Conservation (phyloP, 64 coral and sea anemone genomes). For the Acropora tenuis region DNA sequence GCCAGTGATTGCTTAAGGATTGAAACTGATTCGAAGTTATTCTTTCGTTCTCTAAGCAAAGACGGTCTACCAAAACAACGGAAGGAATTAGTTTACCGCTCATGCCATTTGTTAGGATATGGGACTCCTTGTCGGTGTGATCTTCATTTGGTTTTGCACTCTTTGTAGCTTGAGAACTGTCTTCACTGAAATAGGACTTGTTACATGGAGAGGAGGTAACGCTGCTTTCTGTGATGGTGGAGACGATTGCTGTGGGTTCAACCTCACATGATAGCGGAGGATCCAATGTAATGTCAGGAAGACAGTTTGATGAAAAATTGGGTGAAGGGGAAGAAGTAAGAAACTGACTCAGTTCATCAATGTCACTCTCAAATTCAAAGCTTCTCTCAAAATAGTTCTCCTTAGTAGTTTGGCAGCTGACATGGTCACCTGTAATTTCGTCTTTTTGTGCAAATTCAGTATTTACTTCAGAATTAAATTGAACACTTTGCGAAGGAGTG, state of each 20-base stretch:
- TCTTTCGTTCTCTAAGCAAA: background rate
- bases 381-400: background rate
- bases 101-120: background rate
- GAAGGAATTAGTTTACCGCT: background rate
- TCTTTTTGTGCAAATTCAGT: background rate
- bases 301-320: background rate
- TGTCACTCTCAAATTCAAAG: background rate
- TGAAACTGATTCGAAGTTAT: background rate
- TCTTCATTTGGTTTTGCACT: background rate
- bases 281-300: background rate
- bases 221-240: background rate
- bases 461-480: slow-evolving; percentile 6
- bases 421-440: background rate
- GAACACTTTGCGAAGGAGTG: background rate
- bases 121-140: background rate
- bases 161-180: background rate
- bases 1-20: background rate
- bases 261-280: background rate
- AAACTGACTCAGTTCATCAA: background rate
- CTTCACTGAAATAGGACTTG: background rate
- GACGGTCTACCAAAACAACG: background rate
- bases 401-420: background rate
- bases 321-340: background rate
- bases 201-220: background rate
- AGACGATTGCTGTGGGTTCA: background rate